Evolutionary conservation across 2,113 vertebrate species (phyloP), one percentile per base, ranked within the genome.

Genomic region (Vanacampus margaritifer): DNA sequence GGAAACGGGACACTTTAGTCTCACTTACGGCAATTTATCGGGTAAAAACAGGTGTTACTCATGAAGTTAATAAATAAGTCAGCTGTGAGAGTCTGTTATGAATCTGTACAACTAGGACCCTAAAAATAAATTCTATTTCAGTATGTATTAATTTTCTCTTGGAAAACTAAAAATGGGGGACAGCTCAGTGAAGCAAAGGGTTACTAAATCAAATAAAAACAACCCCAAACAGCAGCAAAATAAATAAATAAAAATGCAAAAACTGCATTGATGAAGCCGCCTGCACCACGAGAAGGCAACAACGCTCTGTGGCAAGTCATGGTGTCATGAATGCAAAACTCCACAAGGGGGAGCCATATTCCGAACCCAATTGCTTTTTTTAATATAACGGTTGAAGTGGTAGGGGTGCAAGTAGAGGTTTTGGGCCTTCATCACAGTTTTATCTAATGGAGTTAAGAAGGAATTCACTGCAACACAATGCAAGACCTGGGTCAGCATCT

Each of bases 401-500:
- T 43, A 5, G 26, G 19, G 24, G 48, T 45, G 23, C 32, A 51
- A 74, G 37, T 36, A 73, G 62, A 79, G 77, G 77, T 67, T 82
- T 59, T 39, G 23, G 19, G 68, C 72, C 62, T 59, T 79, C 66
- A 82, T 85, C 79, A 79, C 63, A 73, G 62, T 23, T 63, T 70
- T 61, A 68, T 28, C 37, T 17, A 8, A 65, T 68, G 68, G 28
- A 69, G 35, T 69, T 65, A 41, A 60, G 48, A 28, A 58, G 21
- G 43, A 41, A 58, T 71, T 64, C 37, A 76, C 16, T 45, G 58
- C 46, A 79, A 70, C 39, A 72, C 16, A n/a, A 73, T 80, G 69
- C 71, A 67, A 84, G 86, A 86, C 51, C 82, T 84, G 76, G 82
- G 86, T 83, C 83, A 73, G 60, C 13, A 1, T 36, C 58, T 37